Conservation (phyloP, 2,888 invertebrate species). For the Pelosia muscerda region DNA sequence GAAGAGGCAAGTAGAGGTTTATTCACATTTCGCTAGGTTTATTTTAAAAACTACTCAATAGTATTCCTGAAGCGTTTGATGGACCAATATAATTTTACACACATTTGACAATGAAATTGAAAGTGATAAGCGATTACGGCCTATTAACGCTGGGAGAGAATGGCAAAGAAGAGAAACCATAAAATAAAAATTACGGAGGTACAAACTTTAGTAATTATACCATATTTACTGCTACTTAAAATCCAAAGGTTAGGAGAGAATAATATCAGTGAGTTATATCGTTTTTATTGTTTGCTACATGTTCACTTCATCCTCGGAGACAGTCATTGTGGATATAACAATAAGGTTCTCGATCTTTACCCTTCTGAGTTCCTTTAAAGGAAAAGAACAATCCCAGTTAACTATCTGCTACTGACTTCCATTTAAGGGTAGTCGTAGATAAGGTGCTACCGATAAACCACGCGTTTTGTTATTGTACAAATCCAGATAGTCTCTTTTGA, state of each 20-base stretch:
- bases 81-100: background rate
- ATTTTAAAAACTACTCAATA: too few relatives aligned
- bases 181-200: background rate
- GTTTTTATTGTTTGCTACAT: background rate
- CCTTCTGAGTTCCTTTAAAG: constrained; percentile 7
- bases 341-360: constrained; percentile 15
- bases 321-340: constrained; percentile 4
- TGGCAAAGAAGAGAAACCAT: background rate
- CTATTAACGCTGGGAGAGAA: background rate
- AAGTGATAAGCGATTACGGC: background rate
- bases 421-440: constrained; percentile 19
- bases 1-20: too few relatives aligned
- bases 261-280: background rate
- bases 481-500: background rate
- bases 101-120: background rate
- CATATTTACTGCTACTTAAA: background rate
- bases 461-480: constrained; percentile 7
- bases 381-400: constrained; percentile 9
- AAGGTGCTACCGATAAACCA: constrained; percentile 18
- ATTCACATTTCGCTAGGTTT: background rate
- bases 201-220: background rate
- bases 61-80: background rate
- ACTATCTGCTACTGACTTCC: constrained; percentile 17
- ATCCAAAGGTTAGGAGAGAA: background rate
- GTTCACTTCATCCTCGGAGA: background rate